Conservation (phyloP, 2,888 invertebrate genomes). For the Acanthosepion esculentum region DNA sequence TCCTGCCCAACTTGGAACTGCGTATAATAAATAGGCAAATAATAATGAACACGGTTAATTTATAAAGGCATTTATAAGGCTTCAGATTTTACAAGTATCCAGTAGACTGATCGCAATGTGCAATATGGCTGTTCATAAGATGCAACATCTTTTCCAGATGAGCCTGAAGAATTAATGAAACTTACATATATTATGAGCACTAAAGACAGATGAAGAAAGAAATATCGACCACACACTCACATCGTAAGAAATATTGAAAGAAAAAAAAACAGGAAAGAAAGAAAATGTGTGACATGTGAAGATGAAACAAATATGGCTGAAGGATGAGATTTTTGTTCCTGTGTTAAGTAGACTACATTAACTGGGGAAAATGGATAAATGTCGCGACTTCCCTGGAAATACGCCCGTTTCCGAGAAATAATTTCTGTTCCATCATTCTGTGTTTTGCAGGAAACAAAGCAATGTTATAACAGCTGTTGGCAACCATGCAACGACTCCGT, state of each 20-base stretch:
- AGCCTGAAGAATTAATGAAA: too few species aligned
- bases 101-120: too few species aligned
- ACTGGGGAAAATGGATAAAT: background rate
- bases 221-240: too few species aligned
- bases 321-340: background rate
- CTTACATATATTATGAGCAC: too few species aligned
- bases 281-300: background rate
- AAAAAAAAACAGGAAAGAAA: background rate
- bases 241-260: background rate
- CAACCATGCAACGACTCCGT: background rate
- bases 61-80: too few species aligned
- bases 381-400: background rate
- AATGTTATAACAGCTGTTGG: background rate
- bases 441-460: background rate
- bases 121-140: too few species aligned
- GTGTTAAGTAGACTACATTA: background rate
- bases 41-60: too few species aligned
- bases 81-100: too few species aligned
- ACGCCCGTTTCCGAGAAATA: background rate
- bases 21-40: too few species aligned
- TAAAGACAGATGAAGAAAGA: too few species aligned
- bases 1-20: too few species aligned
- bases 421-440: background rate
- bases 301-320: background rate
- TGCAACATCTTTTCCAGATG: too few species aligned